Conservation (phyloP, 2,113 vertebrate species). For the Eptesicus fuscus region DNA sequence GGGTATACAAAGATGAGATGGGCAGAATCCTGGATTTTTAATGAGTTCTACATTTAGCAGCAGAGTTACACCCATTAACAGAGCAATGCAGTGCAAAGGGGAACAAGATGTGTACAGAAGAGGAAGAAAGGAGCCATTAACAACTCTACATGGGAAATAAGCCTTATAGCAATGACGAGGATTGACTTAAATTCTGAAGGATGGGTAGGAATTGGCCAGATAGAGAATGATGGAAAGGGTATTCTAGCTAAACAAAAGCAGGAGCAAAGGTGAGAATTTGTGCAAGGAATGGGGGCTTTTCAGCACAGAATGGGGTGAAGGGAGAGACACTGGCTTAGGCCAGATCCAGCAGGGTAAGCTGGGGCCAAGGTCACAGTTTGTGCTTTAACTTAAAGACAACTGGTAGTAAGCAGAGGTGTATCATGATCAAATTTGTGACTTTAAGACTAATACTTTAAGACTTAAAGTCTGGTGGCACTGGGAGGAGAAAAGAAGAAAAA, state of each 20-base stretch:
- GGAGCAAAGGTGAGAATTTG: neutral
- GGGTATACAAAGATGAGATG: neutral
- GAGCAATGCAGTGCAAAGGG: neutral
- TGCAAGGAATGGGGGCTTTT: neutral
- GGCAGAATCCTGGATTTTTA: neutral
- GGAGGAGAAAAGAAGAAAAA: slow-evolving; percentile 12
- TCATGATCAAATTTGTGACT: neutral
- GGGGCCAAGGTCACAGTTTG: neutral
- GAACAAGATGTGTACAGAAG: neutral
- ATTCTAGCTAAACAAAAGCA: neutral
- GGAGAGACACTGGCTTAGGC: neutral
- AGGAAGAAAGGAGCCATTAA: neutral
- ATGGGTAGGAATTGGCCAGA: neutral
- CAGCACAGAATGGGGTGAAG: neutral
- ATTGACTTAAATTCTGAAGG: slow-evolving; percentile 4
- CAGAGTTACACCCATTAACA: neutral
- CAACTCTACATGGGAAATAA: neutral
- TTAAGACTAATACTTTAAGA: neutral
- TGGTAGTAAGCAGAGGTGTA: neutral
- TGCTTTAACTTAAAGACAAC: slow-evolving; percentile 1
- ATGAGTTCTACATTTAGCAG: slow-evolving; percentile 24
- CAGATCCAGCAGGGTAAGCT: neutral
- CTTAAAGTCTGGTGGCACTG: neutral
- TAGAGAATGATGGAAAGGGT: neutral
- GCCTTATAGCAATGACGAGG: neutral